Evolutionary conservation across 1,140 invertebrate species (phyloP).

Genomic region (Drosophila sturtevanti): DNA sequence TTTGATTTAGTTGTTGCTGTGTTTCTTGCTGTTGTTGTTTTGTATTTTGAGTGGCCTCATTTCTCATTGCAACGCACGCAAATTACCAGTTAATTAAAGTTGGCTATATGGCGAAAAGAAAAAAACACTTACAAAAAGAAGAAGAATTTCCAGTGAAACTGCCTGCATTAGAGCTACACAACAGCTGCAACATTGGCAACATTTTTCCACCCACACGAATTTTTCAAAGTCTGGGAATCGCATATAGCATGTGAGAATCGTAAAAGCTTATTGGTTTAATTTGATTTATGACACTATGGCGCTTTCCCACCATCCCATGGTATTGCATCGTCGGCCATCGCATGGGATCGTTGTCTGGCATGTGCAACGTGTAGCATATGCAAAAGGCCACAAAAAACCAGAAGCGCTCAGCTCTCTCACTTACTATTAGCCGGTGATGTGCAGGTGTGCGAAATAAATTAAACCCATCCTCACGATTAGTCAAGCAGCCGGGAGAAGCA

Average conservation of each 20-base stretch:
- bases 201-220: constrained; percentile 38
- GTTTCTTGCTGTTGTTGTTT: constrained; percentile 29
- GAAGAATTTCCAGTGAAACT: constrained; percentile 40
- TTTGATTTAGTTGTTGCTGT: constrained; percentile 54
- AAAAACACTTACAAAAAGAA: neutral
- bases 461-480: constrained; percentile 61
- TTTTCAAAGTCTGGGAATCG: constrained; percentile 57
- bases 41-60: constrained; percentile 53
- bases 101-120: constrained; percentile 47
- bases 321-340: neutral
- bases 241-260: constrained; percentile 53
- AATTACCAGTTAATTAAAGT: constrained; percentile 73
- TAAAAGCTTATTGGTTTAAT: constrained; percentile 68
- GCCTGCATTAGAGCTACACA: constrained; percentile 32
- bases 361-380: constrained; percentile 35
- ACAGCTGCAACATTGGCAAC: constrained; percentile 22
- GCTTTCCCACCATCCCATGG: constrained; percentile 48
- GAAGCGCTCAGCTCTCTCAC: constrained; percentile 47
- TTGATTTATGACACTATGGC: constrained; percentile 60
- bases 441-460: constrained; percentile 80
- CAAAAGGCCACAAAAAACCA: constrained; percentile 61
- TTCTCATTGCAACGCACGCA: constrained; percentile 68
- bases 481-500: constrained; percentile 40
- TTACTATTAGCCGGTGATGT: constrained; percentile 42
- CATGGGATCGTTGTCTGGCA: neutral